Evolutionary conservation across 2,113 vertebrate genomes (phyloP).

Genomic region (Dryoscopus gambensis): DNA sequence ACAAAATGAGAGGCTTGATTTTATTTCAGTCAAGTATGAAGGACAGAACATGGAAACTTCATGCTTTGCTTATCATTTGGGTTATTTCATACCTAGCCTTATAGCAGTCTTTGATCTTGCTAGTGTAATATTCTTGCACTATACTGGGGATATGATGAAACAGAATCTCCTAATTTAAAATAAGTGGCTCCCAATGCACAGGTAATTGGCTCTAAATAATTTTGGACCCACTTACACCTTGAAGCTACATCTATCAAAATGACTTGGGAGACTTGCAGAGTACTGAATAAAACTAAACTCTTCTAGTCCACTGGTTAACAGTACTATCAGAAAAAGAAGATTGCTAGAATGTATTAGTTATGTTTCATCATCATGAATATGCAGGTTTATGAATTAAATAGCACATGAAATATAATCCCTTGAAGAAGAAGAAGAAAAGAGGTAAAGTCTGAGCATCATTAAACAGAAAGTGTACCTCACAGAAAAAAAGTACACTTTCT

Average conservation of each 20-base stretch:
- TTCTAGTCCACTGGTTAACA: background rate
- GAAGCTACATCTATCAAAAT: constrained; percentile 14
- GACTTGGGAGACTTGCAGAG: background rate
- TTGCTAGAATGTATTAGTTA: background rate
- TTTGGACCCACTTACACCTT: background rate
- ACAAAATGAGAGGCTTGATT: background rate
- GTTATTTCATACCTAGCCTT: background rate
- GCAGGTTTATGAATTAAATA: background rate
- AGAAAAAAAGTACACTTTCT: background rate
- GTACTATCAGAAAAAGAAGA: background rate
- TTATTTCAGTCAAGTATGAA: background rate
- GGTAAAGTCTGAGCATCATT: background rate
- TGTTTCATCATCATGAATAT: background rate
- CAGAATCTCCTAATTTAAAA: constrained; percentile 32
- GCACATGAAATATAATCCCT: background rate
- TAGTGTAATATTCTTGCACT: background rate
- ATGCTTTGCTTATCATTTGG: background rate
- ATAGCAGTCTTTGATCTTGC: constrained; percentile 35
- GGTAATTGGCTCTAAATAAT: constrained; percentile 55
- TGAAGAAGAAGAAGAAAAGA: background rate
- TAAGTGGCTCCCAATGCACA: background rate
- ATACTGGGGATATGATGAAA: constrained; percentile 24
- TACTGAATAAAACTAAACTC: constrained; percentile 13
- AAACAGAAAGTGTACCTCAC: background rate
- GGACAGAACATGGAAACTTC: background rate